These are phyloP conservation scores for Drosophila nebulosa DNA, from an alignment of 1,140 invertebrate genomes.

Conservation along the genomic window DNA sequence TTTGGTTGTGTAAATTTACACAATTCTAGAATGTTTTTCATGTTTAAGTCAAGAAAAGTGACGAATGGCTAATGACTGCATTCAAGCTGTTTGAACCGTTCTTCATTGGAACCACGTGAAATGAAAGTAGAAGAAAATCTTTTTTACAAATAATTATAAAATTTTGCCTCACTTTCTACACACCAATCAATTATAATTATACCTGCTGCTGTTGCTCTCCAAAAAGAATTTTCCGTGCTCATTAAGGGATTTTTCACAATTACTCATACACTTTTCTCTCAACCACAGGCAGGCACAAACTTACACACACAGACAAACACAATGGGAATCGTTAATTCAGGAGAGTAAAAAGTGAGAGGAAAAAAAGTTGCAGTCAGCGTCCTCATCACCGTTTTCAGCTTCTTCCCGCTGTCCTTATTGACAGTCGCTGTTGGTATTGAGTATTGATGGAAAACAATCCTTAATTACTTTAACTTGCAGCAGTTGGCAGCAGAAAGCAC, in stretches of 20 bases:
- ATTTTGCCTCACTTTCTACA: not conserved
- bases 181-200: not conserved
- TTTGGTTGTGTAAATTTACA: no score
- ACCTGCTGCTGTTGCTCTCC: conserved; percentile 3
- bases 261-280: conserved; percentile 35
- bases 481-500: not conserved
- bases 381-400: not conserved
- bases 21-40: no score
- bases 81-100: no score
- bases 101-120: no score
- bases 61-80: no score
- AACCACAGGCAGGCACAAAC: not conserved
- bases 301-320: conserved; percentile 18
- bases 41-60: no score
- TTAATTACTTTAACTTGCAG: conserved; percentile 37
- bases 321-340: conserved; percentile 42
- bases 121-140: no score
- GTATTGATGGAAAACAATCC: conserved; percentile 41
- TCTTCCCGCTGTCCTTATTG: conserved; percentile 47
- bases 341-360: not conserved
- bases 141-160: not conserved
- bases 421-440: conserved; percentile 16
- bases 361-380: conserved; percentile 27
- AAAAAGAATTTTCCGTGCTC: conserved; percentile 47
- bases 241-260: conserved; percentile 46